These are phyloP conservation scores for Bostrychus sinensis DNA, from an alignment of 2,113 vertebrate genomes.

Conservation along the genomic window DNA sequence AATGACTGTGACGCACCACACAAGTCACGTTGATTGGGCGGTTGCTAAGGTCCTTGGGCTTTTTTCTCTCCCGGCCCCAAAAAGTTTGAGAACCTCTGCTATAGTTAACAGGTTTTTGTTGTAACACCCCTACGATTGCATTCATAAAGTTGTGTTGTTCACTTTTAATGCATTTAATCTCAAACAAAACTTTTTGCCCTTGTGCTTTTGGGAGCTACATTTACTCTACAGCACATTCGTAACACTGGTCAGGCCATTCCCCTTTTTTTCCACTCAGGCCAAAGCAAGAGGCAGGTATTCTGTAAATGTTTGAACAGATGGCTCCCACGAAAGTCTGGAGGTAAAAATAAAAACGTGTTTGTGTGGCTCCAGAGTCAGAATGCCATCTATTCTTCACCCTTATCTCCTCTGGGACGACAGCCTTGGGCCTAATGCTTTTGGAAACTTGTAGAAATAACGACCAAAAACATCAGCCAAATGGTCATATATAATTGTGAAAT, in stretches of 20 bases:
- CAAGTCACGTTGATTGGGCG: too few species aligned
- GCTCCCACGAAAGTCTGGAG: conserved; percentile 59
- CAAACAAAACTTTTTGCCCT: conserved; percentile 20
- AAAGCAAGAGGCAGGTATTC: conserved; percentile 59
- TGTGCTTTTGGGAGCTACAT: conserved; percentile 31
- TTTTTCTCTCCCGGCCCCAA: too few species aligned
- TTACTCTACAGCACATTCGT: conserved; percentile 65
- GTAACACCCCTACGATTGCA: too few species aligned
- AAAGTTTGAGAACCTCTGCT: too few species aligned
- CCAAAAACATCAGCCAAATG: conserved; percentile 55
- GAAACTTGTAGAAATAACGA: conserved; percentile 35
- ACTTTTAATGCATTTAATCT: conserved; percentile 8
- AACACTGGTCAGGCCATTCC: conserved; percentile 48
- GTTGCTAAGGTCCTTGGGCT: too few species aligned
- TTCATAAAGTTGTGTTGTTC: too few species aligned
- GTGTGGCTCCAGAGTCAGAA: conserved; percentile 49
- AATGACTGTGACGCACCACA: too few species aligned
- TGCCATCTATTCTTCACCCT: conserved; percentile 68
- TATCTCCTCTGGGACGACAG: conserved; percentile 60
- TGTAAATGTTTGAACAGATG: conserved; percentile 75
- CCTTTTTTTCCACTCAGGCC: conserved; percentile 40
- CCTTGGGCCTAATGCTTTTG: conserved; percentile 59
- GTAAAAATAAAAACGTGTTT: conserved; percentile 72
- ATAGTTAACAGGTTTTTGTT: too few species aligned
- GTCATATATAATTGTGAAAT: conserved; percentile 54